phyloP scores from a whole-genome alignment of 2,797 vertebrate species.

The Sebastes matsubarae region DNA sequence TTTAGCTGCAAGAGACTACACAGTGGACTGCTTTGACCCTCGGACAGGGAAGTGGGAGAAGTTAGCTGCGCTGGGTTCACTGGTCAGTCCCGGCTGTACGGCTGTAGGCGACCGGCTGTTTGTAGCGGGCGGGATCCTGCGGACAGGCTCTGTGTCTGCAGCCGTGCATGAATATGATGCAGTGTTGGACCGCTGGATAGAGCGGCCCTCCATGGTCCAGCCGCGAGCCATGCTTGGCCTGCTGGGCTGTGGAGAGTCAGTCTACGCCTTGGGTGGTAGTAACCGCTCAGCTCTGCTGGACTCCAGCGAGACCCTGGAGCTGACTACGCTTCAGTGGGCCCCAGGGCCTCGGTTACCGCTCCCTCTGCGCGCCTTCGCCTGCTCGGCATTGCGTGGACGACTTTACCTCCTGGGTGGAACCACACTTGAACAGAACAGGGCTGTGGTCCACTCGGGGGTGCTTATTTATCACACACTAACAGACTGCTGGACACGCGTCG shows the following conservation, averaged over 20 bases:
- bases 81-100: conserved; percentile 85
- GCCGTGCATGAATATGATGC: conserved; percentile 85
- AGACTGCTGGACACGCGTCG: conserved; percentile 83
- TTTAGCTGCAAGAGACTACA: conserved; percentile 72
- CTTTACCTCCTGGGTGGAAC: conserved; percentile 87
- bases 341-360: conserved; percentile 80
- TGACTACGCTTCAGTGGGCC: conserved; percentile 70
- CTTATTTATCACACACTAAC: conserved; percentile 85
- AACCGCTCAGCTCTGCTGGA: conserved; percentile 82
- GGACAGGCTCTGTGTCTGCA: conserved; percentile 82
- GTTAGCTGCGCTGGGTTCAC: conserved; percentile 80
- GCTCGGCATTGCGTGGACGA: conserved; percentile 76
- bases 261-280: conserved; percentile 86
- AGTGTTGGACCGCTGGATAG: conserved; percentile 82
- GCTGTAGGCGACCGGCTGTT: conserved; percentile 83
- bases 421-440: conserved; percentile 82
- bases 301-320: conserved; percentile 83
- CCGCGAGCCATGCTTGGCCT: conserved; percentile 86
- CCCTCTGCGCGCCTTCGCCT: conserved; percentile 83
- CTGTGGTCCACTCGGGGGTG: conserved; percentile 84
- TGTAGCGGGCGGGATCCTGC: conserved; percentile 84
- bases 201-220: conserved; percentile 79
- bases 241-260: conserved; percentile 79
- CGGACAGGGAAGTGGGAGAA: conserved; percentile 87
- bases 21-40: conserved; percentile 86